A percentile compares a stretch with the other conserved stretches of the same genome.
Evolutionary conservation across 1,140 invertebrate species (phyloP).

Genomic region (Drosophila azteca): DNA sequence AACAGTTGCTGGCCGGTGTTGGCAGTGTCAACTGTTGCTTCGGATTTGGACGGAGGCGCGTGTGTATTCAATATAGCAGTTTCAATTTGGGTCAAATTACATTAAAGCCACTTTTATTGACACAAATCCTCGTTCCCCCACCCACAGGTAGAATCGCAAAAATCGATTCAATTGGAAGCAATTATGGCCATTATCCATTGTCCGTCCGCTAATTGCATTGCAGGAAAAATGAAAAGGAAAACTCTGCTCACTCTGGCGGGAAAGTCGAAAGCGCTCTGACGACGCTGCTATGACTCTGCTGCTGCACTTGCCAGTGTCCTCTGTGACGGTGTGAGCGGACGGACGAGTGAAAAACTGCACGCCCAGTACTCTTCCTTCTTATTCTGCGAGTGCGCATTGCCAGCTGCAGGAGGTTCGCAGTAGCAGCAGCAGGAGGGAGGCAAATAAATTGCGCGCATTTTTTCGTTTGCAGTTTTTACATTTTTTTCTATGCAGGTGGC

Average conservation of each 20-base stretch:
- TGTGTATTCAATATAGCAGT: conserved; percentile 36
- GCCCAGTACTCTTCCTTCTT: conserved; percentile 3
- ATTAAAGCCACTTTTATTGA: conserved; percentile 9
- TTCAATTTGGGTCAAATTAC: background rate
- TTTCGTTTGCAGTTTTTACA: conserved; percentile 6
- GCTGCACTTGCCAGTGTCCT: conserved; percentile 26
- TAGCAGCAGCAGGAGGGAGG: conserved; percentile 3
- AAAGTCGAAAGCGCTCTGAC: conserved; percentile 41
- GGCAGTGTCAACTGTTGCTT: conserved; percentile 22
- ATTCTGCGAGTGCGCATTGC: conserved; percentile 49
- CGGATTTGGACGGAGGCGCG: conserved; percentile 6
- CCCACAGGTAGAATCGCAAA: conserved; percentile 6
- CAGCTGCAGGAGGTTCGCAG: background rate
- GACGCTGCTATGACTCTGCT: conserved; percentile 17
- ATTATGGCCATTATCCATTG: background rate
- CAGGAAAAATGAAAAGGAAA: conserved; percentile 14
- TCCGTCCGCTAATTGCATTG: conserved; percentile 20
- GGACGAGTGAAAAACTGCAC: conserved; percentile 36
- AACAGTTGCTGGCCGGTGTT: conserved; percentile 15
- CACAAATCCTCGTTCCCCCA: background rate
- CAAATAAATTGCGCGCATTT: conserved; percentile 35
- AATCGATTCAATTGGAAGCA: conserved; percentile 27
- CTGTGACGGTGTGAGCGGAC: conserved; percentile 6
- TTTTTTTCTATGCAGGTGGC: conserved; percentile 47
- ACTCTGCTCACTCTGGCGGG: conserved; percentile 27